Base-by-base conservation (phyloP, 2,888 invertebrate species). In the Sericinus montela region DNA sequence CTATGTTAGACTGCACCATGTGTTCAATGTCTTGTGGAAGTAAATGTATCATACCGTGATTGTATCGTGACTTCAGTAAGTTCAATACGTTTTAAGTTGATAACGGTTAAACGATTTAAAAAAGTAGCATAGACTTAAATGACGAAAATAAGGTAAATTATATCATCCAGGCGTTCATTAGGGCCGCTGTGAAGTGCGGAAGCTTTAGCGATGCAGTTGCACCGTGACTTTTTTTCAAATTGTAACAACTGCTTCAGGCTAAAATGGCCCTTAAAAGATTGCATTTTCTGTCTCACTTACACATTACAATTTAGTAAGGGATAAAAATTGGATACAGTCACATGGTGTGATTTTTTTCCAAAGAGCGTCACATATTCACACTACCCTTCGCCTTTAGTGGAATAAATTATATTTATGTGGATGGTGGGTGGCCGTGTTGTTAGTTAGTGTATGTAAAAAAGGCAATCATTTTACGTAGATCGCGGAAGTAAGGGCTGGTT, bases 401-500 rank as follows among this genome's bases (percentile, higher is more conserved):
- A 78, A 85, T 85, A 85, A 85, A 82, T 87, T 83, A 86, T 72
- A 68, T 83, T 82, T 79, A 81, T 82, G 78, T 81, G 69, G 72
- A 77, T 81, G 80, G 82, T 76, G 87, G 86, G 87, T 87, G 87
- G 87, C 72, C 87, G 67, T 60, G 60, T 59, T 56, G 67, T 60
- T 67, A 69, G 67, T 71, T 72, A 67, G 72, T 74, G 35, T 15
- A 43, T 38, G 25, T 64, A 79, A 77, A 80, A 84, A 80, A 79
- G 69, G 63, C 70, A 72, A 75, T 74, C 67, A 63, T 60, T 65
- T 71, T 69, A 69, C 72, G 60, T 66, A 10, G 15, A 68, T 65
- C 67, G 66, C 75, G 83, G 83, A 85, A 81, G 83, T 76, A 75
- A 79, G 82, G 82, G 81, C 76, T 79, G 71, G 55, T 74, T 72